A percentile compares a stretch with the other conserved stretches of the same genome.
phyloP scores from a whole-genome alignment of 2,113 vertebrate species.

The Suncus etruscus region DNA sequence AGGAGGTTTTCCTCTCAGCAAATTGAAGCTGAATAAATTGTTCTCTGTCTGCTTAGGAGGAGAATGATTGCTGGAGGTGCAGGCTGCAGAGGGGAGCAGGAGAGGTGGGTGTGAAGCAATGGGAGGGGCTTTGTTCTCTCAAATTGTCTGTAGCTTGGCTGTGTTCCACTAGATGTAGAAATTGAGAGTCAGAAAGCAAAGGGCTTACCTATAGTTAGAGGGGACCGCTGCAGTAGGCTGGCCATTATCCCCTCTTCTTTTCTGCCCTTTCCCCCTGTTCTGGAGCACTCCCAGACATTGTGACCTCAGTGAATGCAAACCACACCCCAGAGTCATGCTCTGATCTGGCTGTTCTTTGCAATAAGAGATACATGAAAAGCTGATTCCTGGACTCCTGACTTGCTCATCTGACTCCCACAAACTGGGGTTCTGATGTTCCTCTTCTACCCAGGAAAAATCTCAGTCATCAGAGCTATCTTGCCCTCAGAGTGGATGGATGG shows the following conservation, averaged over 20 bases:
- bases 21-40: slow-evolving; percentile 83
- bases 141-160: slow-evolving; percentile 58
- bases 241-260: not conserved
- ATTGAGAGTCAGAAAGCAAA: slow-evolving; percentile 66
- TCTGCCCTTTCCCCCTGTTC: slow-evolving; percentile 19
- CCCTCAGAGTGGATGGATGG: too few relatives aligned
- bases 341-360: not conserved
- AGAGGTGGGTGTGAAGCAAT: not conserved
- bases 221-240: too few relatives aligned
- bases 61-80: slow-evolving; percentile 74
- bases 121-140: slow-evolving; percentile 62
- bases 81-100: not conserved
- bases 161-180: slow-evolving; percentile 55
- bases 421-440: too few relatives aligned
- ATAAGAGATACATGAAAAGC: not conserved
- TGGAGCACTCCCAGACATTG: not conserved
- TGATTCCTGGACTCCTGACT: too few relatives aligned
- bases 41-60: slow-evolving; percentile 78
- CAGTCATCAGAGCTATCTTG: too few relatives aligned
- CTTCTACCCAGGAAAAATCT: too few relatives aligned
- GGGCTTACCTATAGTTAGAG: slow-evolving; percentile 49
- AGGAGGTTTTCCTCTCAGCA: slow-evolving; percentile 79
- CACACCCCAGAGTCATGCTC: too few relatives aligned
- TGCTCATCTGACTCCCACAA: too few relatives aligned
- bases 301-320: not conserved